Conservation (phyloP, 2,113 vertebrate species). For the Tonatia bakeri region DNA sequence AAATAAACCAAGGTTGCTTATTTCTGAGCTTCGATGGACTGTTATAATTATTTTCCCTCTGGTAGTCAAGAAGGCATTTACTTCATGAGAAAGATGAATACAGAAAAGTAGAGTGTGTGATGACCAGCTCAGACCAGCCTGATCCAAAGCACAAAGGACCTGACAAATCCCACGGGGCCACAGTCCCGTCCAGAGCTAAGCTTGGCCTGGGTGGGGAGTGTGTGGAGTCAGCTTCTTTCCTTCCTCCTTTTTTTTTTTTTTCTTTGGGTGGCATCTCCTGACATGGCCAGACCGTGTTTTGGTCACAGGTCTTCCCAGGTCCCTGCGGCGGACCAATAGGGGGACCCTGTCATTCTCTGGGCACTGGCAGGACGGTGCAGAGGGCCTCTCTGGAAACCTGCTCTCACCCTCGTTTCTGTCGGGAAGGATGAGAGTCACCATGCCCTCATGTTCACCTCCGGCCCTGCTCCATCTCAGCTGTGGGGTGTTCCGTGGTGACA, state of each 20-base stretch:
- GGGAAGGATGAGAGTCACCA: background rate
- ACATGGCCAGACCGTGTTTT: background rate
- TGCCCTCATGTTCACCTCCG: too few species aligned
- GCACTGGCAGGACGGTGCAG: background rate
- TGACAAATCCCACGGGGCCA: background rate
- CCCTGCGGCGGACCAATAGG: too few species aligned
- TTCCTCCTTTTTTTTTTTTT: too few species aligned
- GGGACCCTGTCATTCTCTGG: background rate
- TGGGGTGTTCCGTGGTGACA: background rate
- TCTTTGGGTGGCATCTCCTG: background rate
- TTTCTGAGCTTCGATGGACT: constrained; percentile 33
- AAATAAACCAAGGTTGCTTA: constrained; percentile 56
- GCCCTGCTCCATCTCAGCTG: background rate
- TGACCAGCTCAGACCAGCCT: background rate
- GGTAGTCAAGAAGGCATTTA: constrained; percentile 1
- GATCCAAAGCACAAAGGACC: background rate
- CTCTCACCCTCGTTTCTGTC: background rate
- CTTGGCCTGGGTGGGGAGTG: background rate
- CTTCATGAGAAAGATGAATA: constrained; percentile 17
- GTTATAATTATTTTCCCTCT: constrained; percentile 19
- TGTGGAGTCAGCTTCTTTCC: background rate
- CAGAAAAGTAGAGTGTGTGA: background rate
- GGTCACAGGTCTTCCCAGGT: background rate
- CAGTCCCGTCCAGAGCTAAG: background rate
- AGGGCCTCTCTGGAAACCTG: background rate